These are phyloP conservation scores for Macrophya annulata DNA, from an alignment of 2,888 invertebrate species.

Conservation along the genomic window DNA sequence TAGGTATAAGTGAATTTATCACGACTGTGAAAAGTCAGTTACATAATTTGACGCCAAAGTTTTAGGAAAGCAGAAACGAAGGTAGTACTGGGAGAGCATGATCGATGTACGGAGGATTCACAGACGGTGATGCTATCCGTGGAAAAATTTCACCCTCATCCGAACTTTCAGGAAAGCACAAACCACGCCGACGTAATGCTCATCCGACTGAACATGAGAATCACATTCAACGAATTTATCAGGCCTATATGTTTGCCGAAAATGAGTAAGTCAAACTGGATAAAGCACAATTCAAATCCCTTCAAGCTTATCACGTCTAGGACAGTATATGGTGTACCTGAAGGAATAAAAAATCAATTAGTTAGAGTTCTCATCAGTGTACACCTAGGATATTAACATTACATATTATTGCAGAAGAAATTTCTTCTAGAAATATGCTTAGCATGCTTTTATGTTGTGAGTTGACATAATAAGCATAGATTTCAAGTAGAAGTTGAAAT, in stretches of 20 bases:
- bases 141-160: conserved; percentile 62
- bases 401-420: background rate
- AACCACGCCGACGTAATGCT: conserved; percentile 65
- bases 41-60: conserved; percentile 63
- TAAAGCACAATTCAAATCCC: background rate
- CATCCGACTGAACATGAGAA: conserved; percentile 64
- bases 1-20: background rate
- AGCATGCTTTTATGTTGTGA: too few species aligned
- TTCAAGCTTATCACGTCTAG: background rate
- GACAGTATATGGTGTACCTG: background rate
- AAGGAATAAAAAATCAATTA: background rate
- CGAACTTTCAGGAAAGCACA: conserved; percentile 60
- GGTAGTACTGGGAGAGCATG: conserved; percentile 63
- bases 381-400: background rate
- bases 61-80: conserved; percentile 68
- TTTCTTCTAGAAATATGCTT: background rate
- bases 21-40: background rate
- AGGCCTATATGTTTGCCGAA: conserved; percentile 67
- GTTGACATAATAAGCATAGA: too few species aligned
- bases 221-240: conserved; percentile 65
- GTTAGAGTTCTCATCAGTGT: background rate
- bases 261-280: conserved; percentile 55
- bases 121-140: conserved; percentile 61
- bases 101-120: conserved; percentile 60
- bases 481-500: too few species aligned